These are phyloP conservation scores for Dasypus novemcinctus DNA, from an alignment of 2,113 vertebrate genomes.

Conservation along the genomic window DNA sequence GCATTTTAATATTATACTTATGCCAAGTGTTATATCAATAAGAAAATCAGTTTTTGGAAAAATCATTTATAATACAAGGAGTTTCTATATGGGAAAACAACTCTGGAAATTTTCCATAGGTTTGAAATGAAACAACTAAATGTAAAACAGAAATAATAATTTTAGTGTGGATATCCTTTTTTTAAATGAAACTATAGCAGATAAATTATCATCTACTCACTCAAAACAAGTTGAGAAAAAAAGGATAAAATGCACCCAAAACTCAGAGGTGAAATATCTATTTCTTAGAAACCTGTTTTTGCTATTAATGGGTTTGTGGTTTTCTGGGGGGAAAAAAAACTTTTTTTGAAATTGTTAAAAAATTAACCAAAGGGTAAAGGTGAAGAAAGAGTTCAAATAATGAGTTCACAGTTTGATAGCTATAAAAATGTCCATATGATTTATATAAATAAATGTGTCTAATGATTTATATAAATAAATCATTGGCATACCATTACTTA, in stretches of 20 bases:
- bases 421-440: neutral
- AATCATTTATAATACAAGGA: neutral
- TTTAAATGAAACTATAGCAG: neutral
- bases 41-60: neutral
- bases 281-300: neutral
- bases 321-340: neutral
- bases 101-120: neutral
- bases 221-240: neutral
- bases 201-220: neutral
- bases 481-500: neutral
- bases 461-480: neutral
- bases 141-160: neutral
- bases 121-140: neutral
- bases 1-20: neutral
- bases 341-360: neutral
- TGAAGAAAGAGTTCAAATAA: neutral
- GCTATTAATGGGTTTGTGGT: neutral
- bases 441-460: neutral
- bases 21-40: neutral
- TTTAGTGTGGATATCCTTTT: neutral
- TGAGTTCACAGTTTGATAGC: neutral
- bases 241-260: neutral
- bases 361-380: neutral
- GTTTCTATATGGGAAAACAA: neutral
- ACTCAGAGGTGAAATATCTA: neutral